Base-by-base conservation (phyloP, 64 coral and sea anemone genomes). In the Montipora foliosa region DNA sequence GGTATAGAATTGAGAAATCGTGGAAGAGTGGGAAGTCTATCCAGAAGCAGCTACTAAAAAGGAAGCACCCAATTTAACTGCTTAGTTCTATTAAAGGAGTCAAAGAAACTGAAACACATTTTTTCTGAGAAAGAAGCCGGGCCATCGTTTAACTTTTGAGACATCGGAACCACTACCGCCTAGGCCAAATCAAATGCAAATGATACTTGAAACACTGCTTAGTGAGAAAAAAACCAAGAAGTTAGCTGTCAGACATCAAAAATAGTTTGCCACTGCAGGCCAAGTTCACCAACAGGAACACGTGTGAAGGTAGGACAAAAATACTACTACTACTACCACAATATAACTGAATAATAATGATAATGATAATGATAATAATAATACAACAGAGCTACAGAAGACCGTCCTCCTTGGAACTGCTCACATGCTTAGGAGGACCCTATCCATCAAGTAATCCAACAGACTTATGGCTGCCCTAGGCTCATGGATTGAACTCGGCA, bases 181-280 rank as follows among this genome's bases (percentile, higher is more conserved):
- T 8, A 76, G 74, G 74, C 74, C 74, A 76, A 76, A 8, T 76
- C 37, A 22, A 76, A 64, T 64, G 60, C 60, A 64, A 64, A 64
- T 64, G 8, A 16, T 64, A 64, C 60, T 2, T 64, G 19, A 76
- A 76, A 76, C 74, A 76, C 74, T 13, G 60, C 74, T 29, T 2
- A 75, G 0, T 9, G 72, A 75, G 2, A 22, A 75, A 24, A 24
- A 6, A 75, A 75, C 72, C 72, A 64, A 64, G 9, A 64, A 64
- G 60, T 29, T 76, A 76, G 21, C 8, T 76, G 22, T 44, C 74
- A 76, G 19, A 6, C 25, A 46, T 24, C 22, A 19, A 46, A 5
- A 76, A 4, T 44, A 45, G 15, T 21, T 75, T 75, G 19, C n/a
- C 72, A 75, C 25, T 75, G 60, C 60, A 64, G 60, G 60, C 60